Evolutionary conservation across 2,888 invertebrate species (phyloP), one percentile per base, ranked within the genome.

Genomic region (Pegoplata infirma): DNA sequence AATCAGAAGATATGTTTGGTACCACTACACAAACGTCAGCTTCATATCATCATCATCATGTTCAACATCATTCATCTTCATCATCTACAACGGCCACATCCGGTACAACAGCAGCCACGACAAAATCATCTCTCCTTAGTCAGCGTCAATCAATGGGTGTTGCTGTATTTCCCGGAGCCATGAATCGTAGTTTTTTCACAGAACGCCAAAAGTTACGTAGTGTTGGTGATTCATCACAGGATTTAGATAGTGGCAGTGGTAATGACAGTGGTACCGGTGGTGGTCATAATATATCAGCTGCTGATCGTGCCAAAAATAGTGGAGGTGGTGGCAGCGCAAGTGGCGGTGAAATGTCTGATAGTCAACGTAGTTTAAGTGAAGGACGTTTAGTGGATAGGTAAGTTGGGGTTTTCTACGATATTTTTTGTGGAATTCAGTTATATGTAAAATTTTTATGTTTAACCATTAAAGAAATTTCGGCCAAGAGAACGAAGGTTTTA

Each of bases 301-400:
- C 55, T 21, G 64, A 74, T 8, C 80, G 80, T 28, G 76, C 69
- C 12, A 63, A 68, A 49, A 76, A 73, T 36, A 72, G 82, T 16
- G 81, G 81, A 25, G 79, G 71, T 12, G 79, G 71, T 12, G 77
- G 80, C 75, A 79, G 80, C 61, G 75, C 69, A 16, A 80, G 76
- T 44, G 82, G 81, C 72, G 82, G 81, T 17, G 90, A 90, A 80
- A 89, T 90, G 83, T 85, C 86, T 68, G 90, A 89, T 80, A 89
- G 88, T 83, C 89, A 90, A 81, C 87, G 89, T 53, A 89, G 90
- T 67, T 86, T 90, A 36, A 90, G 89, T 75, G 89, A 89, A 76
- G 89, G 86, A 68, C 86, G 89, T 12, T 81, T 90, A 56, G 84
- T 88, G 32, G 88, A 88, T 68, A 88, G 89, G 89, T 90, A 68